Conservation (phyloP, 2,888 invertebrate genomes). For the Zhengitettix transpicula region DNA sequence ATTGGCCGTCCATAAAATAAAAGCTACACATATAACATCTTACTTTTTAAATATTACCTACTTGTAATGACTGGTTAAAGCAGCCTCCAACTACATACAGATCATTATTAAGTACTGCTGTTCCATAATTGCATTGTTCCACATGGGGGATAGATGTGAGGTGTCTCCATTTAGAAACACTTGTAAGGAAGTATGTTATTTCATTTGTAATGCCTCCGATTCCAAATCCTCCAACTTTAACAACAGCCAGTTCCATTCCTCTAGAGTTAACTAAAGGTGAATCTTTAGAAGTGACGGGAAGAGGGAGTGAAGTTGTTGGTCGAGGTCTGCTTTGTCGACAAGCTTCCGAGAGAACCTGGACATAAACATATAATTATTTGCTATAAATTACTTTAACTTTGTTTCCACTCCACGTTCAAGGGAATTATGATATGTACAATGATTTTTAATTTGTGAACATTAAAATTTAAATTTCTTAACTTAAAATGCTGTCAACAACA, state of each 20-base stretch:
- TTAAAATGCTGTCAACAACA: no score
- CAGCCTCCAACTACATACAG: conserved; percentile 55
- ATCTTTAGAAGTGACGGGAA: conserved; percentile 7
- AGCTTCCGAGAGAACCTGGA: conserved; percentile 25
- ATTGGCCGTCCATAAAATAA: no score
- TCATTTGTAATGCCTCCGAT: conserved; percentile 48
- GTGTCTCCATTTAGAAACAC: conserved; percentile 39
- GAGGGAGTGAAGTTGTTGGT: not conserved
- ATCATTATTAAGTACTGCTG: conserved; percentile 47
- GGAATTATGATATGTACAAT: no score
- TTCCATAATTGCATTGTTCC: conserved; percentile 56
- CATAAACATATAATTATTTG: conserved; percentile 8
- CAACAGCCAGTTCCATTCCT: conserved; percentile 48
- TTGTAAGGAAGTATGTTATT: conserved; percentile 44
- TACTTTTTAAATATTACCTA: conserved; percentile 16
- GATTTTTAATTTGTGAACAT: no score
- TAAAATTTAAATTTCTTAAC: no score
- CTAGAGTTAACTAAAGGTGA: conserved; percentile 37
- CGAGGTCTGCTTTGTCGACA: conserved; percentile 17
- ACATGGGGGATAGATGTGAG: conserved; percentile 54
- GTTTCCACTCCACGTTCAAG: no score
- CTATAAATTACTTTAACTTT: no score
- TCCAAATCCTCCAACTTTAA: conserved; percentile 53
- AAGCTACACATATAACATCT: not conserved
- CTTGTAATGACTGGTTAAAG: conserved; percentile 45